Evolutionary conservation across 2,888 invertebrate genomes (phyloP).

Genomic region (Troides oblongomaculatus): DNA sequence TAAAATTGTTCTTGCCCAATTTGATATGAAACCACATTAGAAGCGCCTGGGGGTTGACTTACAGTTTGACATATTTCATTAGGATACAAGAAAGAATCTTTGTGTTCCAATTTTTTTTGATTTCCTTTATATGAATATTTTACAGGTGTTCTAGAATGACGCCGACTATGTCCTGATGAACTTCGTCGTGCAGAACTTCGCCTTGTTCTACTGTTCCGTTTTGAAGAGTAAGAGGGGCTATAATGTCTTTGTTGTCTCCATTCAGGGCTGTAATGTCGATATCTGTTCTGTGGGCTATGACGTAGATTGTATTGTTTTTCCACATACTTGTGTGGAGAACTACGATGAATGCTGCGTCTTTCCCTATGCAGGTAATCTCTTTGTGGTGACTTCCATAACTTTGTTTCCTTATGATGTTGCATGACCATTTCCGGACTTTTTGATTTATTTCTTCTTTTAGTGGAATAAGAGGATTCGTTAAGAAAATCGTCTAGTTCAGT

Average conservation of each 20-base stretch:
- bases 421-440: slow-evolving; percentile 30
- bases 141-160: slow-evolving; percentile 26
- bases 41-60: slow-evolving; percentile 20
- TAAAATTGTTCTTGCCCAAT: slow-evolving; percentile 30
- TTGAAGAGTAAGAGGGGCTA: slow-evolving; percentile 26
- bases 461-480: slow-evolving; percentile 41
- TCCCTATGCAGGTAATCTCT: slow-evolving; percentile 11
- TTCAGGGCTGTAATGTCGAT: slow-evolving; percentile 32
- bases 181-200: slow-evolving; percentile 33
- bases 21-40: slow-evolving; percentile 4
- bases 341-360: slow-evolving; percentile 7
- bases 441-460: slow-evolving; percentile 34
- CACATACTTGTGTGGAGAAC: background rate
- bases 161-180: slow-evolving; percentile 28
- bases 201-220: slow-evolving; percentile 33
- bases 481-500: slow-evolving; percentile 71
- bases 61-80: slow-evolving; percentile 35
- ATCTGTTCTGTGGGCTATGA: slow-evolving; percentile 24
- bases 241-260: slow-evolving; percentile 34
- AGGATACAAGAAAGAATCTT: slow-evolving; percentile 54
- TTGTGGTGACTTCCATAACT: slow-evolving; percentile 26
- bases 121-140: slow-evolving; percentile 18
- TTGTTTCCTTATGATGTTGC: slow-evolving; percentile 11
- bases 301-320: background rate
- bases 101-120: slow-evolving; percentile 14